Evolutionary conservation across 2,113 vertebrate genomes (phyloP).

Genomic region (Archilochus colubris): DNA sequence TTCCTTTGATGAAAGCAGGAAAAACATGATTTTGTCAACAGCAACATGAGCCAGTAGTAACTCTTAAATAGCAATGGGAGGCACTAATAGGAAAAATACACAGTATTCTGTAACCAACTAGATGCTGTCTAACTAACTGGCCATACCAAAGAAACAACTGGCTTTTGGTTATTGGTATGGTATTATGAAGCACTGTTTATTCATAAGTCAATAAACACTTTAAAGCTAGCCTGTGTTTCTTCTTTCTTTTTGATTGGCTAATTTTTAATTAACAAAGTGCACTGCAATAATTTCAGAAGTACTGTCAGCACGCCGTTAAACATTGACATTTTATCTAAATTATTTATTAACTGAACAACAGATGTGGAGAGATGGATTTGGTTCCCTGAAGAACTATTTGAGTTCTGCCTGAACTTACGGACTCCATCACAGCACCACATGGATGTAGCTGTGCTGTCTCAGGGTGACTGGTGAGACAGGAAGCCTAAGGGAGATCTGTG

Average conservation of each 20-base stretch:
- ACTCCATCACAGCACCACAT: not conserved
- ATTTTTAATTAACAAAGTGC: not conserved
- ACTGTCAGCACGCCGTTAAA: not conserved
- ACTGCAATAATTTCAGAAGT: not conserved
- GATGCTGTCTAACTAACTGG: not conserved
- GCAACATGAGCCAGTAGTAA: not conserved
- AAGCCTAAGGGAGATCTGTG: not conserved
- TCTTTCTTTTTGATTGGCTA: not conserved
- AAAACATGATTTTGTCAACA: not conserved
- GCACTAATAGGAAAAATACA: not conserved
- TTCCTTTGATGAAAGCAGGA: not conserved
- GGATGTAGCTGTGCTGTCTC: not conserved
- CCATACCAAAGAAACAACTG: not conserved
- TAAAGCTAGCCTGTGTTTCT: not conserved
- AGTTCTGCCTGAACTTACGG: not conserved
- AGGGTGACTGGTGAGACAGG: not conserved
- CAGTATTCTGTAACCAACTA: not conserved
- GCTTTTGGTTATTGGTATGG: not conserved
- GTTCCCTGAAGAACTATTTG: not conserved
- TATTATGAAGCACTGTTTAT: not conserved
- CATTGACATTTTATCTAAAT: not conserved
- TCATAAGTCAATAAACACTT: not conserved
- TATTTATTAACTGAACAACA: not conserved
- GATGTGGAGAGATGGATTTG: not conserved
- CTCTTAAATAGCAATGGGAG: not conserved